Conservation (phyloP, 2,113 vertebrate genomes). For the Pterocles gutturalis region DNA sequence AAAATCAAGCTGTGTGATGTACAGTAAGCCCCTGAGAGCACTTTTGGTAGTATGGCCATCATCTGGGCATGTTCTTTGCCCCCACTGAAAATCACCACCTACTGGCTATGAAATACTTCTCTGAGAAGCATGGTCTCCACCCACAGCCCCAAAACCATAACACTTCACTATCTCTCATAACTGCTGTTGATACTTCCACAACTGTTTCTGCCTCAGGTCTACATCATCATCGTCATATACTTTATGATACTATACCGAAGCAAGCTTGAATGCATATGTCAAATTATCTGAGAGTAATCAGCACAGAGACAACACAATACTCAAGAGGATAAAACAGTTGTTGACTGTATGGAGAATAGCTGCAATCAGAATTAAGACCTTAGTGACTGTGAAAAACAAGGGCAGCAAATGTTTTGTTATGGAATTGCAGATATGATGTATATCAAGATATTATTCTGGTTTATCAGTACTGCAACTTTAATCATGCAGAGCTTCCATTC, state of each 20-base stretch:
- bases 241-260: neutral
- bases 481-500: neutral
- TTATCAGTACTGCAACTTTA: neutral
- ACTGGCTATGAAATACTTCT: neutral
- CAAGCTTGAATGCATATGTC: neutral
- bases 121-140: neutral
- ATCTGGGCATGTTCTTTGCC: neutral
- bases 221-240: neutral
- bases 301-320: neutral
- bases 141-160: neutral
- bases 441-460: neutral
- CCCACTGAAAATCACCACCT: neutral
- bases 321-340: neutral
- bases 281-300: neutral
- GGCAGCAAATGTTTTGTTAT: neutral
- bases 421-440: neutral
- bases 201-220: neutral
- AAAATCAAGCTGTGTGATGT: neutral
- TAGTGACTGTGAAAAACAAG: neutral
- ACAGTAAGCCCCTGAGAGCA: neutral
- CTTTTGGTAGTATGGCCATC: neutral
- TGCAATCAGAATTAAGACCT: neutral
- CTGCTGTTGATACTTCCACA: neutral
- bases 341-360: neutral
- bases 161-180: neutral